Conservation (phyloP, 2,113 vertebrate genomes). For the Paradoxurus hermaphroditus region DNA sequence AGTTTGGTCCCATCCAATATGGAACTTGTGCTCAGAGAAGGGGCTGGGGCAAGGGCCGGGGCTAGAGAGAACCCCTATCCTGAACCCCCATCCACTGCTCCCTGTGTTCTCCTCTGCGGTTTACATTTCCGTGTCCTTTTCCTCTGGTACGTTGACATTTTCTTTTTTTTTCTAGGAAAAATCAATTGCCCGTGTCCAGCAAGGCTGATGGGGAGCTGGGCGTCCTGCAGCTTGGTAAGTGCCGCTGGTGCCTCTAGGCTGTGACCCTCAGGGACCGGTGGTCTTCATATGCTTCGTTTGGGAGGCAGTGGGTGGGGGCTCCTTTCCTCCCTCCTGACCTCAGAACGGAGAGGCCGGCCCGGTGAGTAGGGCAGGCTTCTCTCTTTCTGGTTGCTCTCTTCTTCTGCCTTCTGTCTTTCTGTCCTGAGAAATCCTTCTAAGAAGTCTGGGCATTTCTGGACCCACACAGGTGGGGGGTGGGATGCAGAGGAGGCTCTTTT, state of each 20-base stretch:
- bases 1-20: no score
- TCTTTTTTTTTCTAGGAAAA: conserved; percentile 80
- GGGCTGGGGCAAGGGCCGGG: background rate
- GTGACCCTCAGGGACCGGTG: background rate
- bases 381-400: background rate
- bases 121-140: background rate
- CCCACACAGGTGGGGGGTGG: background rate
- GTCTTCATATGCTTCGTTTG: rapidly evolving
- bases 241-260: rapidly evolving
- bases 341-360: background rate
- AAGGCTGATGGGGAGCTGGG: conserved; percentile 70
- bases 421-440: background rate
- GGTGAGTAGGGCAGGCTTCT: background rate
- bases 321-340: background rate
- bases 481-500: background rate
- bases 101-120: background rate
- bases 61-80: background rate
- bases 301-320: background rate
- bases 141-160: background rate
- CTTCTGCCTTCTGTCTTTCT: background rate
- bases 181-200: conserved; percentile 53
- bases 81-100: rapidly evolving
- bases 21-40: background rate
- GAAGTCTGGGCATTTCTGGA: background rate
- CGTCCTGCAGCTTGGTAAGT: conserved; percentile 87